Base-by-base conservation (phyloP, 2,888 invertebrate species). In the Tiphia femorata region DNA sequence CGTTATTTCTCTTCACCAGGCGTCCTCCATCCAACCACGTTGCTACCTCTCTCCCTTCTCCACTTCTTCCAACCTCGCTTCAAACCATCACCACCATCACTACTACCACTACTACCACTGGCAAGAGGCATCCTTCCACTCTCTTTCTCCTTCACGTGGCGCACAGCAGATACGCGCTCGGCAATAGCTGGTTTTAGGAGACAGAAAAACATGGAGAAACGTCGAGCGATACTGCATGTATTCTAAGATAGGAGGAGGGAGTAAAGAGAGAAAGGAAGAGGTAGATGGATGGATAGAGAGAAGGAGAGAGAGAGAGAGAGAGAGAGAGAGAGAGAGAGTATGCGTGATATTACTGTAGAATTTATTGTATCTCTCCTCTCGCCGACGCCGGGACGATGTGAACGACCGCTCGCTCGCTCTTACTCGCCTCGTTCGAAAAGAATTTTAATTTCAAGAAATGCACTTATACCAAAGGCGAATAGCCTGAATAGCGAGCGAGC, bases 1-100 rank as follows among this genome's bases (percentile, higher is more conserved):
- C 38, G 53, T 65, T 52, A 43, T 60, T 58, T 60, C 61, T 53
- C 57, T 62, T 58, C 51, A 43, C 62, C n/a, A n/a, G n/a, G n/a
- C n/a, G n/a, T n/a, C n/a, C n/a, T n/a, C n/a, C n/a, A n/a, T n/a
- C n/a, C n/a, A n/a, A n/a, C n/a, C n/a, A n/a, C n/a, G n/a, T n/a
- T n/a, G n/a, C n/a, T n/a, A n/a, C n/a, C n/a, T n/a, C n/a, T 51
- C 59, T 53, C 62, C 56, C 37, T 43, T 4, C 29, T 42, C 55
- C 52, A 27, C 49, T 41, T 50, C 2, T 38, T 16, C 57, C 21
- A n/a, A n/a, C 47, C 40, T 30, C 49, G 4, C 37, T 20, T 10
- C 40, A 35, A 29, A 41, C 42, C 19, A 19, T 17, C 49, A 6
- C 25, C 27, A 41, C 20, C 8, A 10, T 33, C 38, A 41, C 53